Evolutionary conservation across 2,888 invertebrate genomes (phyloP).

Genomic region (Ichneumoninae sp.): DNA sequence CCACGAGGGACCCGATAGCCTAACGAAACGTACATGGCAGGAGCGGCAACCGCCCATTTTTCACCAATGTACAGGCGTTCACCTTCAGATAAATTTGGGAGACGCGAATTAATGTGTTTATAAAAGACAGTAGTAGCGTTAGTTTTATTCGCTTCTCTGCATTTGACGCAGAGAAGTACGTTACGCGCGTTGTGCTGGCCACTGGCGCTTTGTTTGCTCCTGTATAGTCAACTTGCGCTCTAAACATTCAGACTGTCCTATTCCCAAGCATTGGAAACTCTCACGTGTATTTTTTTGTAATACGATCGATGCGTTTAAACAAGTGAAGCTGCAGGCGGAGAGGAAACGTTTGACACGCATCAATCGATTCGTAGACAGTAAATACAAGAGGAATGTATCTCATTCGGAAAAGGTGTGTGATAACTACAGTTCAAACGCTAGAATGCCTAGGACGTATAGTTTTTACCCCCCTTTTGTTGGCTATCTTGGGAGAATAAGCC

Average conservation of each 20-base stretch:
- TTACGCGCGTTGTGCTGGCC: conserved; percentile 73
- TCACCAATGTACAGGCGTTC: conserved; percentile 1
- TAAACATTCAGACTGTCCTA: conserved; percentile 61
- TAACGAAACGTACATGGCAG: conserved; percentile 8
- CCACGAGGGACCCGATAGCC: conserved; percentile 4
- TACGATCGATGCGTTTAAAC: conserved; percentile 21
- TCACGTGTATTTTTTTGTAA: conserved; percentile 37
- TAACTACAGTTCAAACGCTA: conserved; percentile 52
- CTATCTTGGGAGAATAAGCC: neutral
- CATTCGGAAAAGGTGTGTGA: conserved; percentile 47
- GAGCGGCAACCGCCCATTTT: neutral
- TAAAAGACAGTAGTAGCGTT: conserved; percentile 74
- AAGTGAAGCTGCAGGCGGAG: conserved; percentile 15
- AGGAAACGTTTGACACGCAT: conserved; percentile 25
- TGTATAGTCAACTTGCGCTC: conserved; percentile 54
- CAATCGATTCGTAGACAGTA: conserved; percentile 32
- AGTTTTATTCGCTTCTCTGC: conserved; percentile 59
- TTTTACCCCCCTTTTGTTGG: conserved; percentile 16
- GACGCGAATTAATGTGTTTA: conserved; percentile 52
- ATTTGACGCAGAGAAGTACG: conserved; percentile 47
- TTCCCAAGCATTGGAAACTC: conserved; percentile 40
- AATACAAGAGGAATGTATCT: conserved; percentile 37
- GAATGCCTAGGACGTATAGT: conserved; percentile 16
- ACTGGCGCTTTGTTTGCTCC: conserved; percentile 70
- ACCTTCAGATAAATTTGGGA: conserved; percentile 28